A percentile compares a stretch with the other conserved stretches of the same genome.
Conservation (phyloP, 2,113 vertebrate species). For the Ceyx melanurus region DNA sequence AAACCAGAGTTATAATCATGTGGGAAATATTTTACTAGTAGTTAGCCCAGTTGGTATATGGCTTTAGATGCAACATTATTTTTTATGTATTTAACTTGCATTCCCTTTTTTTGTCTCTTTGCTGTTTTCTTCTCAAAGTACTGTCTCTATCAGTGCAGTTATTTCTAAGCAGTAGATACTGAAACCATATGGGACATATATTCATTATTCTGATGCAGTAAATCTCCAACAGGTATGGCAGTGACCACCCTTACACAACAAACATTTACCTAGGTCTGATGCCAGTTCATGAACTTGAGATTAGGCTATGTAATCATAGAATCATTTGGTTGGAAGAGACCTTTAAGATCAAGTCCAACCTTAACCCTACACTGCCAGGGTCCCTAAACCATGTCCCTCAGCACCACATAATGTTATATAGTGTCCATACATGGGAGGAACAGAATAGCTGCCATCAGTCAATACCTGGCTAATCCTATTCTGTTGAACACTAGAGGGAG, state of each 20-base stretch:
- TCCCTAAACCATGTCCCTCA: no score
- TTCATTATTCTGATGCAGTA: neutral
- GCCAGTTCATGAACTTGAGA: neutral
- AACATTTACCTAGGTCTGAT: neutral
- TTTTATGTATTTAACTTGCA: neutral
- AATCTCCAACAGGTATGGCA: neutral
- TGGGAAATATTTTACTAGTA: neutral
- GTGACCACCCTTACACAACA: neutral
- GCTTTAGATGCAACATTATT: neutral
- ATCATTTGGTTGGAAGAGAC: no score
- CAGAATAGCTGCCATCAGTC: neutral
- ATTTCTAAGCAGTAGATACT: neutral
- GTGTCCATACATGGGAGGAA: neutral
- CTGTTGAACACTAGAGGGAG: slow-evolving; percentile 62
- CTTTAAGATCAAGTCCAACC: no score
- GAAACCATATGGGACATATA: neutral
- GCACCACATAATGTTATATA: neutral
- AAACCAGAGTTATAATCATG: neutral
- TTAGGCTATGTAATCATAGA: neutral
- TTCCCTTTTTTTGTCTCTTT: neutral
- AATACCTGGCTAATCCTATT: neutral
- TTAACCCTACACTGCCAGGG: no score
- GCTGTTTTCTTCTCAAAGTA: neutral
- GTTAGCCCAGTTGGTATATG: neutral
- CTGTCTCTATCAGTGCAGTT: neutral